These are phyloP conservation scores for Sisor rabdophorus DNA, from an alignment of 2,113 vertebrate genomes.

Conservation along the genomic window DNA sequence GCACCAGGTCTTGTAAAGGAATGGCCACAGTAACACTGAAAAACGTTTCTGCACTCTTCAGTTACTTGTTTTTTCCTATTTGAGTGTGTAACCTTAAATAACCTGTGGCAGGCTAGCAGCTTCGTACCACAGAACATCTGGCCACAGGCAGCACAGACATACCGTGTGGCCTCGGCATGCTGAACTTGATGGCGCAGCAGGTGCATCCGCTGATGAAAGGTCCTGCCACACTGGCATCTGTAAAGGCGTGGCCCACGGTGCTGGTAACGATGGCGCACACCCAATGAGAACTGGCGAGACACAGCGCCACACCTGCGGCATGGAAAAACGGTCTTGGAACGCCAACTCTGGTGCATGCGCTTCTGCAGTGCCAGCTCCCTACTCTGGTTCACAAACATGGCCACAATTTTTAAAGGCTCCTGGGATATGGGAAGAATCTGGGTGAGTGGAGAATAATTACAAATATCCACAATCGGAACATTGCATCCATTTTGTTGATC, in stretches of 20 bases:
- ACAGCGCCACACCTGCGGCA: slow-evolving; percentile 68
- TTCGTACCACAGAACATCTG: slow-evolving; percentile 53
- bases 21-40: slow-evolving; percentile 69
- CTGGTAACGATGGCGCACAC: slow-evolving; percentile 68
- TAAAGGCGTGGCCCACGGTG: slow-evolving; percentile 61
- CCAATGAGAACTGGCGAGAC: slow-evolving; percentile 62
- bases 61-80: slow-evolving; percentile 36
- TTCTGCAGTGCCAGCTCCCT: slow-evolving; percentile 51
- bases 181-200: slow-evolving; percentile 72
- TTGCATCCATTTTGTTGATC: background rate
- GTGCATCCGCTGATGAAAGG: slow-evolving; percentile 65
- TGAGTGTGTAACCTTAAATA: background rate
- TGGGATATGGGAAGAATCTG: background rate
- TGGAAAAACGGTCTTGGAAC: slow-evolving; percentile 54
- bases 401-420: slow-evolving; percentile 53
- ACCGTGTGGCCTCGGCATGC: slow-evolving; percentile 66
- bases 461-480: background rate
- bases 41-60: slow-evolving; percentile 56
- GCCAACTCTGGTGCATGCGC: slow-evolving; percentile 57
- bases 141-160: slow-evolving; percentile 70
- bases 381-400: slow-evolving; percentile 62
- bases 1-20: slow-evolving; percentile 67
- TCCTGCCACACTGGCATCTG: slow-evolving; percentile 69
- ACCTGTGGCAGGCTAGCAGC: slow-evolving; percentile 49
- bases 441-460: background rate